Conservation (phyloP, 2,113 vertebrate genomes). For the Seriola rivoliana region DNA sequence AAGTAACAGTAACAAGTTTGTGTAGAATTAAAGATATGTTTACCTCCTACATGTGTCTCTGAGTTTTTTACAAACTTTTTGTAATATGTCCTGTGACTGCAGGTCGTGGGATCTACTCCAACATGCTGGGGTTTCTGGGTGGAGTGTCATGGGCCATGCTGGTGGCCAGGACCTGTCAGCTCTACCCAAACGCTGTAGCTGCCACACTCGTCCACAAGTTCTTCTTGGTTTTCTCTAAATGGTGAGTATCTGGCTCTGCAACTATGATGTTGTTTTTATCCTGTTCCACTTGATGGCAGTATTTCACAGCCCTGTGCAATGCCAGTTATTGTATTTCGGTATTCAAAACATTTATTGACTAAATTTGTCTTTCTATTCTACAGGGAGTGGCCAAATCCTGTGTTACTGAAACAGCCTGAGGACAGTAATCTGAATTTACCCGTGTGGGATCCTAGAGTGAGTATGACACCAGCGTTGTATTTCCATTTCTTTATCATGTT, state of each 20-base stretch:
- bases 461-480: constrained; percentile 42
- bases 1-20: neutral
- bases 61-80: neutral
- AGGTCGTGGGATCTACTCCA: constrained; percentile 98
- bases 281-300: constrained; percentile 4
- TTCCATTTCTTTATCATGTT: neutral
- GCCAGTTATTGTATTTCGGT: neutral
- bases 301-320: neutral
- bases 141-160: constrained; percentile 99
- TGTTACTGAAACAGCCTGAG: constrained; percentile 94
- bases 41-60: neutral
- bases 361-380: neutral
- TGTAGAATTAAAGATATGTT: neutral
- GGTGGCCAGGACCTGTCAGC: constrained; percentile 95
- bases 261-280: neutral
- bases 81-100: neutral
- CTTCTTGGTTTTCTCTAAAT: constrained; percentile 97
- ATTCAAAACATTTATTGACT: neutral
- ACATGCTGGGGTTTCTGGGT: constrained; percentile 97
- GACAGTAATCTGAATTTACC: constrained; percentile 97
- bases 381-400: constrained; percentile 98
- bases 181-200: constrained; percentile 95
- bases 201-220: constrained; percentile 97
- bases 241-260: constrained; percentile 83
- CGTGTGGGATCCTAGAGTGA: constrained; percentile 97